A percentile compares a stretch with the other conserved stretches of the same genome.
Evolutionary conservation across 1,140 invertebrate species (phyloP).

Genomic region (Microplitis mediator): DNA sequence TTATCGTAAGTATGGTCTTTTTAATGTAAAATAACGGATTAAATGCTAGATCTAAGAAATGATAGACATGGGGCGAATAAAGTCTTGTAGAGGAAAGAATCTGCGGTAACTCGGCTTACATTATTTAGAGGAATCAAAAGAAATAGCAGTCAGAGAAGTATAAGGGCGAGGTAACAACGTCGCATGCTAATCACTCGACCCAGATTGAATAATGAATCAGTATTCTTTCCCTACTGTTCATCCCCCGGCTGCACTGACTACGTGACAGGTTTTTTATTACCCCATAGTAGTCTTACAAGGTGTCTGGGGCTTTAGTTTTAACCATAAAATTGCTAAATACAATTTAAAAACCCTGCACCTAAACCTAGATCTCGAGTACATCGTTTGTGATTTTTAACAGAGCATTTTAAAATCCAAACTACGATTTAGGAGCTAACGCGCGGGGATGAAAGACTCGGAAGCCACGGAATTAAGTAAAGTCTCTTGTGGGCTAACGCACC

Average conservation of each 20-base stretch:
- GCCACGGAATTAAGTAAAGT: constrained; percentile 8
- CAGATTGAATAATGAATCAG: constrained; percentile 64
- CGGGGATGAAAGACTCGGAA: not conserved
- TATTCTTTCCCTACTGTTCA: constrained; percentile 52
- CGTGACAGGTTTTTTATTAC: constrained; percentile 58
- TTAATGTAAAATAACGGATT: not conserved
- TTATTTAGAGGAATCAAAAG: constrained; percentile 58
- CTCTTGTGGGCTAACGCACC: constrained; percentile 27
- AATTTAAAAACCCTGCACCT: not conserved
- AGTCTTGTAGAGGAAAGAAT: not conserved
- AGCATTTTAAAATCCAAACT: too few species aligned
- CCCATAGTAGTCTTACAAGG: not conserved
- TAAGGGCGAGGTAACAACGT: constrained; percentile 37
- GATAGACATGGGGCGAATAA: not conserved
- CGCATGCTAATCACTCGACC: constrained; percentile 63
- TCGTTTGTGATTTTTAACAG: constrained; percentile 5
- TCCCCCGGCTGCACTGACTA: constrained; percentile 24
- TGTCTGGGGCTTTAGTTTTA: not conserved
- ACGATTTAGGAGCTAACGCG: too few species aligned
- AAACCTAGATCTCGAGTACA: too few species aligned
- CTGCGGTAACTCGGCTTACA: constrained; percentile 48
- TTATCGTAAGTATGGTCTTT: too few species aligned
- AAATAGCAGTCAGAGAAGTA: constrained; percentile 1
- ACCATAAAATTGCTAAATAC: not conserved
- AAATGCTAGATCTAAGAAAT: not conserved